Evolutionary conservation across 2,888 invertebrate genomes (phyloP), one percentile per base, ranked within the genome.

Genomic region (Eupithecia exiguata): DNA sequence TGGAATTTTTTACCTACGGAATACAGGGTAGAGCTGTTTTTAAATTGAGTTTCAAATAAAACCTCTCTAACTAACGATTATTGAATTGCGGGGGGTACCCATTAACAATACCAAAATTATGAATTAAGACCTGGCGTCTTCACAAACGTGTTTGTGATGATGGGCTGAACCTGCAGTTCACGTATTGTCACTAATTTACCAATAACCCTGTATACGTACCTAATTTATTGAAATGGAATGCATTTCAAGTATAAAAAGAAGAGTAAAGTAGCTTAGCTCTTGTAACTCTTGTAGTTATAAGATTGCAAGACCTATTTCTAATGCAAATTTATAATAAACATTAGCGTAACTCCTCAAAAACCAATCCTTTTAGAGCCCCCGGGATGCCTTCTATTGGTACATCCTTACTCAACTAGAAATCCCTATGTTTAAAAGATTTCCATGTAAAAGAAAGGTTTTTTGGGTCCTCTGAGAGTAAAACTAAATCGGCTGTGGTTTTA

Each of bases 401-500:
- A 53, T 53, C 49, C 72, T 43, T 78, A 70, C 74, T 76, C 75
- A 79, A 72, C 79, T 80, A 77, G 77, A 78, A 79, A 76, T 77
- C 76, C 77, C 76, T 75, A 72, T 70, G 36, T 71, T 77, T 84
- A 84, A 87, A 84, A 85, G 83, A 84, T 82, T 86, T 84, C 75
- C 83, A 79, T 86, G 84, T 87, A 79, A 68, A 70, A 78, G 74
- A 81, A 84, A 83, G 81, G 82, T 79, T 84, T 82, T 81, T 82
- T 81, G 77, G 82, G 74, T 62, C 21, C 76, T 25, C 62, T 62
- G 61, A 36, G 68, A 62, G 38, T 36, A 53, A 58, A 58, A 58
- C 62, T 62, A 62, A 35, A 62, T 62, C 58, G 25, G 58, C 21
- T 25, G 58, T 58, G 58, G 58, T 58, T 25, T 25, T 5, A 58